These are phyloP conservation scores for Apodemus sylvaticus DNA, from an alignment of 2,113 vertebrate species.

Conservation along the genomic window DNA sequence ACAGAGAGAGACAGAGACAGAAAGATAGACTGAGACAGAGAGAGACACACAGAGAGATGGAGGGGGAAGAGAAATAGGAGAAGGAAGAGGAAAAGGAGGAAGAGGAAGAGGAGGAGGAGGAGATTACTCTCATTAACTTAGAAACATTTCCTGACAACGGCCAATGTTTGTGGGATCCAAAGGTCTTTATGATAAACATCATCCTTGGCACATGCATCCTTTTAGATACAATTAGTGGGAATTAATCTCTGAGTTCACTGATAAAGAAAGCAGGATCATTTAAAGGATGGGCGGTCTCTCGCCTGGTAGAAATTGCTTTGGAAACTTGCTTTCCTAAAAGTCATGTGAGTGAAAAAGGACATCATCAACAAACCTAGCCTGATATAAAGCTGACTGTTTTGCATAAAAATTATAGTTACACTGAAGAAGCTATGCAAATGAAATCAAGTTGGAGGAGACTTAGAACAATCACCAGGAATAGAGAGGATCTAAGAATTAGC, in stretches of 20 bases:
- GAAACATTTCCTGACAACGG: not conserved
- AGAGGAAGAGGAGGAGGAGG: not conserved
- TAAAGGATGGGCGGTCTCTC: not conserved
- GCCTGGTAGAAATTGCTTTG: not conserved
- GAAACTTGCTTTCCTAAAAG: constrained; percentile 23
- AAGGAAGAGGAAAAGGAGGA: not conserved
- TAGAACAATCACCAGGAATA: not conserved
- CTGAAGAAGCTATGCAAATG: not conserved
- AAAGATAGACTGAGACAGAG: not conserved
- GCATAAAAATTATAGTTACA: not conserved
- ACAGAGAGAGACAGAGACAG: not conserved
- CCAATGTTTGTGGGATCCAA: not conserved
- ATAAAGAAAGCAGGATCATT: not conserved
- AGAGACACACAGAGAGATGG: too few relatives aligned
- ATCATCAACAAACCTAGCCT: not conserved
- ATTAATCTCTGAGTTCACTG: not conserved
- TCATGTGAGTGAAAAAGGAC: not conserved
- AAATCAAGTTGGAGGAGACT: constrained; percentile 20
- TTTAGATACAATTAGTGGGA: not conserved
- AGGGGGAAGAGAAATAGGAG: not conserved
- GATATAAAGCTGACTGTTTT: constrained; percentile 19
- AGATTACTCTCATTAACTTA: not conserved
- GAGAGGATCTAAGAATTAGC: not conserved
- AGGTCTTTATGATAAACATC: not conserved
- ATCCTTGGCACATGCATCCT: not conserved